Evolutionary conservation across 2,113 vertebrate species (phyloP), one percentile per base, ranked within the genome.

Genomic region (Indri indri): DNA sequence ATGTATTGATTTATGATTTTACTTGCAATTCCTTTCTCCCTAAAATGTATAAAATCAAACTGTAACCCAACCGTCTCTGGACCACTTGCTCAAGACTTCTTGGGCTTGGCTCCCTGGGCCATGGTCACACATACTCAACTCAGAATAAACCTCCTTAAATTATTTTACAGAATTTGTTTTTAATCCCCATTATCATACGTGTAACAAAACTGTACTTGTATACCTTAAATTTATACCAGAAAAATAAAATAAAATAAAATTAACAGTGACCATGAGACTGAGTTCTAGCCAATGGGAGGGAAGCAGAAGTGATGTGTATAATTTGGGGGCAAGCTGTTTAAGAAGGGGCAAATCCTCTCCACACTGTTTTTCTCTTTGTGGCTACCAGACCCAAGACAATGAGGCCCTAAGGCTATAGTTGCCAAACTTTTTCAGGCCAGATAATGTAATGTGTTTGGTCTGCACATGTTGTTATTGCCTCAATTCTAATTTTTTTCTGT

Each of bases 391-490:
- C 13, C 18, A 50, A 96, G 47, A 61, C 23, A 91, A 5, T 23
- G 63, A 82, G 18, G 17, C 32, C 11, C 13, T 52, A 57, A 63
- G 22, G 16, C 3, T 52, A 42, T 65, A 34, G 13, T 71, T 83
- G n/a, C n/a, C 32, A 57, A n/a, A 8, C n/a, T 90, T 68, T 90
- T 73, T 68, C 54, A 17, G 52, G 16, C 34, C 59, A 82, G 30
- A 50, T 14, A 71, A 34, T 47, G 59, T 84, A 65, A 68, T 84
- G 87, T 98, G 96, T 97, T 95, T 94, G 34, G 45, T 94, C 88
- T 90, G 96, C 93, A 97, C 97, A 97, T 93, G 66, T 81, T 83
- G 65, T 82, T 94, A 76, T 71, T 97, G 97, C 98, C 98, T 98
- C 97, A 98, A 98, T 94, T 95, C 92, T 77, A 81, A 71, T 57